A percentile compares a stretch with the other conserved stretches of the same genome.
Evolutionary conservation across 2,888 invertebrate species (phyloP).

Genomic region (Laothoe populi): DNA sequence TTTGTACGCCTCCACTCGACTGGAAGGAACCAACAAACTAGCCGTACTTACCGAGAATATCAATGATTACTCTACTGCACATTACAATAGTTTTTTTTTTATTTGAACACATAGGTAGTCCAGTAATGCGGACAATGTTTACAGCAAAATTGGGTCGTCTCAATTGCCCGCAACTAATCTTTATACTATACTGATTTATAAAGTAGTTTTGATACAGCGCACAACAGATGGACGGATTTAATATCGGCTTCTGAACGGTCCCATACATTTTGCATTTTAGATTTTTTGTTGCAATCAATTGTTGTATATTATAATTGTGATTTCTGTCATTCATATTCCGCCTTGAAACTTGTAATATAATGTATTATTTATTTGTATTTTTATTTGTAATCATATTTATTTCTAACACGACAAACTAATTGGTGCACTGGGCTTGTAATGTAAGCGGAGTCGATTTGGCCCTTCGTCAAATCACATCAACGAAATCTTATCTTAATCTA

Average conservation of each 20-base stretch:
- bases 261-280: conserved; percentile 9
- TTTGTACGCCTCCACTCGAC: conserved; percentile 64
- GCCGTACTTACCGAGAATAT: conserved; percentile 58
- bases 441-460: too few relatives aligned
- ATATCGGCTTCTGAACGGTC: conserved; percentile 47
- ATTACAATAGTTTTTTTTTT: conserved; percentile 52
- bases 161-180: conserved; percentile 66
- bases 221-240: conserved; percentile 43
- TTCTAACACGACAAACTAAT: too few relatives aligned
- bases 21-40: conserved; percentile 56
- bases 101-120: conserved; percentile 43
- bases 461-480: too few relatives aligned
- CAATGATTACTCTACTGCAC: conserved; percentile 61
- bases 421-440: too few relatives aligned
- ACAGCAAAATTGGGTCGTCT: conserved; percentile 62
- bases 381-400: too few relatives aligned
- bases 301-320: too few relatives aligned
- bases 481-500: too few relatives aligned
- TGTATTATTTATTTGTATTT: too few relatives aligned
- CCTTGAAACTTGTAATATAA: conserved; percentile 15
- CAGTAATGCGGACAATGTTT: conserved; percentile 62
- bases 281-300: neutral
- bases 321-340: too few relatives aligned
- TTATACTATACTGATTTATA: conserved; percentile 38
- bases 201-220: conserved; percentile 48